Evolutionary conservation across 2,888 invertebrate genomes (phyloP).

Genomic region (Pandemis corylana): DNA sequence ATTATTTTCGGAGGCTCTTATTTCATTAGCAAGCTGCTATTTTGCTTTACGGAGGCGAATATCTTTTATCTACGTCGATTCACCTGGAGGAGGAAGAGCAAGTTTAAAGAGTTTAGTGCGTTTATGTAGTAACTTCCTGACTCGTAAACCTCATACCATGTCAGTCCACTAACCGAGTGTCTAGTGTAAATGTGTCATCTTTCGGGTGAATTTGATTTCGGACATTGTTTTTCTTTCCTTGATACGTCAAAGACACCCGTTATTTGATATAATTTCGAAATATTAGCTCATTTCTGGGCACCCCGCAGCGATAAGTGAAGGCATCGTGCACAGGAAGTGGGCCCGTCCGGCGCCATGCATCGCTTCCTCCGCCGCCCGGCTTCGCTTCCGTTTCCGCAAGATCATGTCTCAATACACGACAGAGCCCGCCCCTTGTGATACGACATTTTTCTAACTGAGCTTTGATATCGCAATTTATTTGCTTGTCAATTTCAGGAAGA

Average conservation of each 20-base stretch:
- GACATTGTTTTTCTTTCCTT: neutral
- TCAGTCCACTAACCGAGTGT: neutral
- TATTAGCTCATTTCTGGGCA: slow-evolving; percentile 60
- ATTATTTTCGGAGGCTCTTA: slow-evolving; percentile 4
- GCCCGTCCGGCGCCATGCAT: slow-evolving; percentile 77
- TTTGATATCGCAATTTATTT: slow-evolving; percentile 81
- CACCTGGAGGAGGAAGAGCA: neutral
- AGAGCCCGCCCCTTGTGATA: slow-evolving; percentile 63
- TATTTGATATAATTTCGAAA: slow-evolving; percentile 32
- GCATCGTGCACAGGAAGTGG: slow-evolving; percentile 76
- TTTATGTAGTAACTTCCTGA: neutral
- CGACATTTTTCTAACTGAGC: slow-evolving; percentile 72
- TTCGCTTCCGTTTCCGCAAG: slow-evolving; percentile 77
- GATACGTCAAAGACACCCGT: neutral
- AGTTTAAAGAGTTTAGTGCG: neutral
- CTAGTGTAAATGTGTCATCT: neutral
- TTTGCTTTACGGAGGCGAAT: neutral
- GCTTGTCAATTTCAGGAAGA: slow-evolving; percentile 82
- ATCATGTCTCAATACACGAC: slow-evolving; percentile 67
- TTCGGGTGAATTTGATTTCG: neutral
- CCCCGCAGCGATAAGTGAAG: slow-evolving; percentile 82
- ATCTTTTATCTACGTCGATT: neutral
- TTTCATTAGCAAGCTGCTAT: neutral
- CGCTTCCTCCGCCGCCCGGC: slow-evolving; percentile 74
- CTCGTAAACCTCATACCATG: neutral